Evolutionary conservation across 2,888 invertebrate genomes (phyloP).

Genomic region (Lycocerus yunnanus): DNA sequence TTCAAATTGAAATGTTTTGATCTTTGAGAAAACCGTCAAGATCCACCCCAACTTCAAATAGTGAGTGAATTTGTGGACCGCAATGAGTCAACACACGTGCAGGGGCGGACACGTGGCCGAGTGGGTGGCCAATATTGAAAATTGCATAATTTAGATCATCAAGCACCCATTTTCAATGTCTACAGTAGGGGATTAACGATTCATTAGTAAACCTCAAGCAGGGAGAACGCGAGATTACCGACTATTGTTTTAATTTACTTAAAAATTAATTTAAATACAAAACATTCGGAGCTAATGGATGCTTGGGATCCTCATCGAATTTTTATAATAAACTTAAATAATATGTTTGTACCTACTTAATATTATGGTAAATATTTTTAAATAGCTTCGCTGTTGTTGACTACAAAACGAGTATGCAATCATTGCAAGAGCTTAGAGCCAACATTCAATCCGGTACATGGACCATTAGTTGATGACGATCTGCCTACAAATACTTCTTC

Average conservation of each 20-base stretch:
- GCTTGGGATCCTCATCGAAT: too few species aligned
- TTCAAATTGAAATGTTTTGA: constrained; percentile 1
- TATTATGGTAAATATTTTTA: constrained; percentile 8
- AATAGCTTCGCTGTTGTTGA: constrained; percentile 25
- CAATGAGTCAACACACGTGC: constrained; percentile 59
- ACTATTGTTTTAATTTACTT: constrained; percentile 23
- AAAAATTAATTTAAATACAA: background rate
- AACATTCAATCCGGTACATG: constrained; percentile 33
- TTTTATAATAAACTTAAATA: background rate
- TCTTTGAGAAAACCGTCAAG: constrained; percentile 3
- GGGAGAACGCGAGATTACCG: background rate
- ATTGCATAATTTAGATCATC: constrained; percentile 59
- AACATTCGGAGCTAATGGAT: too few species aligned
- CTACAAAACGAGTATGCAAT: constrained; percentile 36
- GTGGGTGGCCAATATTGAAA: constrained; percentile 60
- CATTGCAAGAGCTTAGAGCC: constrained; percentile 37
- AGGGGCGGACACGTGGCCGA: constrained; percentile 57
- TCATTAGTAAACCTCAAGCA: constrained; percentile 42
- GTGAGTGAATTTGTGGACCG: constrained; percentile 56
- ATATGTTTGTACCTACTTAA: background rate
- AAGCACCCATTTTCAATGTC: constrained; percentile 48
- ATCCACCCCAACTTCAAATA: constrained; percentile 10
- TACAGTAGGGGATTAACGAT: constrained; percentile 50
- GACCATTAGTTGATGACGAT: constrained; percentile 45
- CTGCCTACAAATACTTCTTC: constrained; percentile 35